These are phyloP conservation scores for Pempheris klunzingeri DNA, from an alignment of 2,797 vertebrate species.

Conservation along the genomic window DNA sequence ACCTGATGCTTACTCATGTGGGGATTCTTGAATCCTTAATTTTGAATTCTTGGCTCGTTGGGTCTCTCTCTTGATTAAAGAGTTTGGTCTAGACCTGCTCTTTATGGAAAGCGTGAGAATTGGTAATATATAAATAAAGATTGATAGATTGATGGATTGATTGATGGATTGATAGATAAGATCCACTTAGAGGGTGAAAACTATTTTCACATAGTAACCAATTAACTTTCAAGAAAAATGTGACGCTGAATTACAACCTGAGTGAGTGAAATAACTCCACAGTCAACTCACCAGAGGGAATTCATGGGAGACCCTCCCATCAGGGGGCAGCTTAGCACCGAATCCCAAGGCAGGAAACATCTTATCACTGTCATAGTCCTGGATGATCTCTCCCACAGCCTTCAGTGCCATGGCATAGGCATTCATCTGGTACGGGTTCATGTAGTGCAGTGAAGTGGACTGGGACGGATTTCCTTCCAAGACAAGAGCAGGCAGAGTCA, in stretches of 20 bases:
- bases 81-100: too few relatives aligned
- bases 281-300: slow-evolving; percentile 91
- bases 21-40: too few relatives aligned
- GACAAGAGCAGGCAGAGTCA: slow-evolving; percentile 63
- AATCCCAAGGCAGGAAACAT: slow-evolving; percentile 97
- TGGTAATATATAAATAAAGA: too few relatives aligned
- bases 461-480: slow-evolving; percentile 93
- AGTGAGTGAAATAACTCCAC: slow-evolving; percentile 25
- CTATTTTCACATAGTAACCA: slow-evolving; percentile 3
- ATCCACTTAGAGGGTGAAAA: slow-evolving; percentile 16
- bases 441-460: slow-evolving; percentile 97
- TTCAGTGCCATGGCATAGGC: slow-evolving; percentile 96
- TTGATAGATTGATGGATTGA: too few relatives aligned
- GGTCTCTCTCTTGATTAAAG: too few relatives aligned
- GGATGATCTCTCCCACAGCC: slow-evolving; percentile 97
- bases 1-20: too few relatives aligned
- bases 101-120: too few relatives aligned
- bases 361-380: slow-evolving; percentile 98
- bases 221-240: slow-evolving; percentile 4
- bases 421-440: slow-evolving; percentile 99
- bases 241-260: not conserved
- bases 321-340: slow-evolving; percentile 95
- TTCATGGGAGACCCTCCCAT: slow-evolving; percentile 94
- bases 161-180: too few relatives aligned
- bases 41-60: too few relatives aligned